These are phyloP conservation scores for Chalcis sispes DNA, from an alignment of 2,888 invertebrate species.

Conservation along the genomic window DNA sequence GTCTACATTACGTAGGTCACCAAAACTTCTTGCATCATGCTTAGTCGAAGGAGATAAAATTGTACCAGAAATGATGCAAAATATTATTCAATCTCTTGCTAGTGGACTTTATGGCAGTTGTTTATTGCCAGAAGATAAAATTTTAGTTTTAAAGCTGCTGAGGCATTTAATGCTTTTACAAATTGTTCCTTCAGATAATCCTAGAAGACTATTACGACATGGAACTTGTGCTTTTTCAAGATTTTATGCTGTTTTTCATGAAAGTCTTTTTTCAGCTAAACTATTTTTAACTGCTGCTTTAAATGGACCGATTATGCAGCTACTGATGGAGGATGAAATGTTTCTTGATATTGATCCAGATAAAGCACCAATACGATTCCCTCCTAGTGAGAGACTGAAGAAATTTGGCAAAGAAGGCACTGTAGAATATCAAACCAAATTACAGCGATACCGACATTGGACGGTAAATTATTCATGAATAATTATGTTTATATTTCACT, in stretches of 20 bases:
- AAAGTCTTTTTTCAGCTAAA: constrained; percentile 92
- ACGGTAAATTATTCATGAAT: constrained; percentile 76
- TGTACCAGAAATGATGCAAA: constrained; percentile 75
- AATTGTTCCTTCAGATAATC: constrained; percentile 83
- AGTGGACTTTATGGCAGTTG: constrained; percentile 86
- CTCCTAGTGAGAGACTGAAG: constrained; percentile 78
- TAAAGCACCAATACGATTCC: constrained; percentile 84
- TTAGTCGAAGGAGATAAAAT: constrained; percentile 83
- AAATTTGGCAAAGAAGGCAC: constrained; percentile 89
- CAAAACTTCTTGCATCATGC: constrained; percentile 83
- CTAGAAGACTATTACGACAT: constrained; percentile 86
- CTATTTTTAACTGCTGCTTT: constrained; percentile 95
- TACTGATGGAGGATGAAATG: constrained; percentile 93
- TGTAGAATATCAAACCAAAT: constrained; percentile 83
- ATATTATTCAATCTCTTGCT: constrained; percentile 79
- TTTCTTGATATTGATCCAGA: constrained; percentile 95
- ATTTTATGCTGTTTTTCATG: constrained; percentile 91
- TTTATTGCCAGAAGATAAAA: constrained; percentile 86
- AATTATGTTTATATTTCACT: background rate
- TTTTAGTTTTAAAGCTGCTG: constrained; percentile 81
- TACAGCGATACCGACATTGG: constrained; percentile 87
- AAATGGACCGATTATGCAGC: constrained; percentile 92
- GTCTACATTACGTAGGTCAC: constrained; percentile 82
- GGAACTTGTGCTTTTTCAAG: constrained; percentile 92
- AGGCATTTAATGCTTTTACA: constrained; percentile 85